These are phyloP conservation scores for Apocrypta bakeri DNA, from an alignment of 1,140 invertebrate genomes.

Conservation along the genomic window DNA sequence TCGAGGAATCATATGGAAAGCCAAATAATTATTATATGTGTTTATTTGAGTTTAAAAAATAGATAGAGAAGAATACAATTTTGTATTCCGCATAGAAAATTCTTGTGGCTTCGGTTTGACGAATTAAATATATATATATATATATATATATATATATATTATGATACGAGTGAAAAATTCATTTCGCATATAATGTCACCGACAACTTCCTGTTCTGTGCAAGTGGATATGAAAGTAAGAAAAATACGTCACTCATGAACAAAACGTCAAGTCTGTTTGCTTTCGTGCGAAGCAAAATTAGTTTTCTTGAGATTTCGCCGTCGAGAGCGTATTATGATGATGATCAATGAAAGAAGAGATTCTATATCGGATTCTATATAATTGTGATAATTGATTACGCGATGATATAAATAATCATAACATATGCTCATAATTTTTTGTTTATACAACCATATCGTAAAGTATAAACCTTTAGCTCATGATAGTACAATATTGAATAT, in stretches of 20 bases:
- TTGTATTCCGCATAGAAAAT: no score
- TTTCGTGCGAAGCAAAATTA: background rate
- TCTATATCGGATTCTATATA: background rate
- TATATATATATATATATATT: no score
- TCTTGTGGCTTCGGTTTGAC: no score
- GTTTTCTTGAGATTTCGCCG: background rate
- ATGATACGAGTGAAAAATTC: background rate
- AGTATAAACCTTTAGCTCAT: no score
- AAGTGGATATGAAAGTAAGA: background rate
- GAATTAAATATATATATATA: no score
- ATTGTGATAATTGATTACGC: no score
- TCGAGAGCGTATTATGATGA: background rate
- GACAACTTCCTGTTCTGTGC: background rate
- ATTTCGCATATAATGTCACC: background rate
- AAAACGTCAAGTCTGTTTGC: background rate
- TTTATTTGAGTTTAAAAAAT: background rate
- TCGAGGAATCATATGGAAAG: background rate
- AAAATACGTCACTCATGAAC: background rate
- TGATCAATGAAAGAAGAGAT: background rate
- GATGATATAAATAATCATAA: no score
- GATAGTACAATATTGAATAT: no score
- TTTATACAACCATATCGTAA: no score
- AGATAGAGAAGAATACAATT: no score
- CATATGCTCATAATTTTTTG: no score
- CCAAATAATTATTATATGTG: background rate